Percentiles rank a stretch among this genome's conserved stretches.
These are phyloP conservation scores for Blastobasis lacticolella DNA, from an alignment of 2,888 invertebrate genomes.

Conservation along the genomic window DNA sequence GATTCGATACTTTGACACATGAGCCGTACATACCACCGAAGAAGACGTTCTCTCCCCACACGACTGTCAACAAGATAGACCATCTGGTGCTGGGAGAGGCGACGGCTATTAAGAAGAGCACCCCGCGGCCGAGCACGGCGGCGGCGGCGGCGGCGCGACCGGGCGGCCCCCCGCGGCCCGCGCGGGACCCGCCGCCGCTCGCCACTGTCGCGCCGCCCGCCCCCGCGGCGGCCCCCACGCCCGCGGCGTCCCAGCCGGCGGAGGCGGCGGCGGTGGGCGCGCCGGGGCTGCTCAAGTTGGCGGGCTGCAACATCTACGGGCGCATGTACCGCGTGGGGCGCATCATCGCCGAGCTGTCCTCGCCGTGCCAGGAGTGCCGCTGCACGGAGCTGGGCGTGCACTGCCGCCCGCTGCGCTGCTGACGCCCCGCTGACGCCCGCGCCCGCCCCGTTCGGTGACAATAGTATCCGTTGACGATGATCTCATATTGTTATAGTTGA, in stretches of 20 bases:
- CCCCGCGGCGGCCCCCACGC: neutral
- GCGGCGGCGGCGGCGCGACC: slow-evolving; percentile 18
- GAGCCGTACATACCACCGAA: slow-evolving; percentile 35
- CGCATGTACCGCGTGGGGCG: slow-evolving; percentile 89
- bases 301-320: slow-evolving; percentile 93
- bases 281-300: slow-evolving; percentile 80
- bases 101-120: slow-evolving; percentile 47
- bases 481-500: slow-evolving; percentile 34
- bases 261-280: slow-evolving; percentile 19
- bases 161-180: slow-evolving; percentile 18
- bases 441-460: slow-evolving; percentile 5
- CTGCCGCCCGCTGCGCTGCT: slow-evolving; percentile 80
- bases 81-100: slow-evolving; percentile 62
- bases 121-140: slow-evolving; percentile 27
- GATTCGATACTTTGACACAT: slow-evolving; percentile 41
- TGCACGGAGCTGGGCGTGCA: slow-evolving; percentile 91
- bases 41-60: slow-evolving; percentile 27
- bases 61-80: slow-evolving; percentile 54
- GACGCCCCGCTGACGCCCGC: slow-evolving; percentile 6
- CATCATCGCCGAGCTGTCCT: slow-evolving; percentile 87
- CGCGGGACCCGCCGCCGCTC: slow-evolving; percentile 17
- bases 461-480: slow-evolving; percentile 35
- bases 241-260: neutral
- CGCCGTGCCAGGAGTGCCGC: slow-evolving; percentile 87
- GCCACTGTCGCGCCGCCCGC: neutral